Evolutionary conservation across 2,797 vertebrate species (phyloP), one percentile per base, ranked within the genome.

Genomic region (Ptychadena robeensis): DNA sequence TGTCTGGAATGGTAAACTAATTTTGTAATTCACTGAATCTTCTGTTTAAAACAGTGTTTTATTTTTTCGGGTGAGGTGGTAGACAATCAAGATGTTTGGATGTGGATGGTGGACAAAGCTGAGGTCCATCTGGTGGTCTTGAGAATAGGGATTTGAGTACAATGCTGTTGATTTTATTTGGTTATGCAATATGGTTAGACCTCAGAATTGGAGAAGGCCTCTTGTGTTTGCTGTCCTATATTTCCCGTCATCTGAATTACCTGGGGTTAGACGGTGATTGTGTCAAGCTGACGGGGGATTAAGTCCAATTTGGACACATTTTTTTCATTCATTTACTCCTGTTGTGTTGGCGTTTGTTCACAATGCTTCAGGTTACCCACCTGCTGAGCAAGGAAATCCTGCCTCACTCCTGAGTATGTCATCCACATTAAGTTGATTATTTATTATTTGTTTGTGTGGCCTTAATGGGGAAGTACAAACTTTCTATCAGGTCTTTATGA

Each of bases 311-410:
- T 82, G 3, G 15, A 89, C 86, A 85, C 81, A 38, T 78, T 81
- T 83, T 76, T 82, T 65, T 91, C 89, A 89, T 87, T 70, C 0
- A 38, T 34, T 67, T 53, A 10, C 69, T 80, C 18, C 75, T 68
- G 65, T 35, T 79, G 65, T 57, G 31, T 69, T 69, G 65, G 70
- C 25, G 15, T 61, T 80, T 73, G 87, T 15, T 14, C 78, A 82
- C 22, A 79, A 83, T 6, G 87, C 86, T 9, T 92, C 87, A 28
- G 61, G 91, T 94, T 91, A 86, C 91, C 86, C 80, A 88, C 87
- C 88, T 88, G 85, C 82, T 69, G 74, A 85, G 82, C 85, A 86
- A 67, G 0, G 25, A 40, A 0, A 71, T 32, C 27, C 8, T 63
- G 72, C 79, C 80, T 82, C 40, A 85, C 87, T 88, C 87, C 88